Conservation (phyloP, 2,113 vertebrate genomes). For the Chrysemys picta region DNA sequence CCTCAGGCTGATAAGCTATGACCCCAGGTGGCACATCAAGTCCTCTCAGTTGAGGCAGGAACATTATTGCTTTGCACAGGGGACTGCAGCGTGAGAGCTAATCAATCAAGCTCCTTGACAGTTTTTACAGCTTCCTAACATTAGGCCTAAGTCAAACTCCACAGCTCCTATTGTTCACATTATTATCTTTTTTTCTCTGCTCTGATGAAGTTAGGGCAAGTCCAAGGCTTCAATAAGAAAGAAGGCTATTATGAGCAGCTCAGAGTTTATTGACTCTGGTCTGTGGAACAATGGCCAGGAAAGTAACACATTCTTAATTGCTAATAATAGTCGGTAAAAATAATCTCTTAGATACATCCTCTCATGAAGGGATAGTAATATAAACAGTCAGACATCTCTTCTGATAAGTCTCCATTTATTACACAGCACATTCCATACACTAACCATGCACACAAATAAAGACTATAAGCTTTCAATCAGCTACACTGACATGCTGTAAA, state of each 20-base stretch:
- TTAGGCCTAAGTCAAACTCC: constrained; percentile 77
- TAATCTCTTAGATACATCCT: constrained; percentile 30
- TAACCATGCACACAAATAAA: not conserved
- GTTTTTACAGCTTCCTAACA: constrained; percentile 76
- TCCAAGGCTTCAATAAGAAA: constrained; percentile 70
- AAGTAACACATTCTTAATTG: constrained; percentile 74
- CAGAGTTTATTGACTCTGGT: constrained; percentile 76
- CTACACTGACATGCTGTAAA: not conserved
- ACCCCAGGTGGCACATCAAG: constrained; percentile 81
- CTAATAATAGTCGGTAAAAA: constrained; percentile 47
- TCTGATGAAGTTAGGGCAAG: constrained; percentile 78
- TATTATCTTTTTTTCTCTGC: constrained; percentile 47
- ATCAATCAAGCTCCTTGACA: constrained; percentile 81
- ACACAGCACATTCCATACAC: not conserved
- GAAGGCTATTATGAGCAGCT: constrained; percentile 75
- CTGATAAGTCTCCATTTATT: not conserved
- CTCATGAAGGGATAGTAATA: constrained; percentile 12
- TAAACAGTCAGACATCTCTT: constrained; percentile 30
- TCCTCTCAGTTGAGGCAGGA: constrained; percentile 74
- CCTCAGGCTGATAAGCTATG: constrained; percentile 80
- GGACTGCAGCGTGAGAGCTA: constrained; percentile 64
- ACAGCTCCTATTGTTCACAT: constrained; percentile 73
- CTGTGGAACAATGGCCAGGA: constrained; percentile 55
- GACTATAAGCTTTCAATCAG: not conserved
- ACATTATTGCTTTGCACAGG: constrained; percentile 78